Conservation (phyloP, 2,888 invertebrate species). For the Melangyna quadrimaculata region DNA sequence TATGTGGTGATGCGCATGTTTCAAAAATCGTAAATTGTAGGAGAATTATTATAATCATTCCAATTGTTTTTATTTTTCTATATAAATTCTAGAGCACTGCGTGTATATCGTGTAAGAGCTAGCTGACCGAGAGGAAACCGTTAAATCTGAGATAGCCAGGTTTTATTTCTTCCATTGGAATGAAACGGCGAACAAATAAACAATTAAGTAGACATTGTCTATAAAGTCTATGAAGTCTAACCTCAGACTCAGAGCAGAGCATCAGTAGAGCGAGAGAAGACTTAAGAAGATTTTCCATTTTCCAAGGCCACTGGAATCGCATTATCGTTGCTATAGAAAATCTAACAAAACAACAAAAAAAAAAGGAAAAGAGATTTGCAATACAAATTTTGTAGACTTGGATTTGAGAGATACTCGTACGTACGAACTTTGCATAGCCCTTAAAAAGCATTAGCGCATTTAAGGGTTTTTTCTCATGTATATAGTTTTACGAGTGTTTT, state of each 20-base stretch:
- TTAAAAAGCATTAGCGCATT: conserved; percentile 26
- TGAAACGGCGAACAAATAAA: conserved; percentile 1
- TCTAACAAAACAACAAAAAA: neutral
- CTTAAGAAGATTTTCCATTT: conserved; percentile 38
- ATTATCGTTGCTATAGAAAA: neutral
- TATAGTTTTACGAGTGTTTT: conserved; percentile 36
- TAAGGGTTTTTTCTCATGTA: neutral
- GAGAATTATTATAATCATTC: neutral
- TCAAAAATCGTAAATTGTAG: neutral
- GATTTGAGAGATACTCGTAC: conserved; percentile 6
- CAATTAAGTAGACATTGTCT: neutral
- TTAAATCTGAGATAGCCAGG: neutral
- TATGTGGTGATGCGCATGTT: conserved; percentile 36
- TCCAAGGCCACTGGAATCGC: conserved; percentile 62
- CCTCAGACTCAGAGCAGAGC: neutral
- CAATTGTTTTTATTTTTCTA: conserved; percentile 10
- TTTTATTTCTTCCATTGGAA: conserved; percentile 32
- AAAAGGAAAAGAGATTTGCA: neutral
- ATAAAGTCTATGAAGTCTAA: too few relatives aligned
- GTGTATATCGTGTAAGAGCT: neutral
- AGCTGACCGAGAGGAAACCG: neutral
- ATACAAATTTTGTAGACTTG: conserved; percentile 1
- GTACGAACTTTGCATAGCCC: conserved; percentile 5
- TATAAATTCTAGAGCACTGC: neutral
- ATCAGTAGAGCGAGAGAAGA: neutral